Percentiles rank a stretch among this genome's conserved stretches.
Conservation (phyloP, 1,140 invertebrate genomes). For the Diorhabda carinulata region DNA sequence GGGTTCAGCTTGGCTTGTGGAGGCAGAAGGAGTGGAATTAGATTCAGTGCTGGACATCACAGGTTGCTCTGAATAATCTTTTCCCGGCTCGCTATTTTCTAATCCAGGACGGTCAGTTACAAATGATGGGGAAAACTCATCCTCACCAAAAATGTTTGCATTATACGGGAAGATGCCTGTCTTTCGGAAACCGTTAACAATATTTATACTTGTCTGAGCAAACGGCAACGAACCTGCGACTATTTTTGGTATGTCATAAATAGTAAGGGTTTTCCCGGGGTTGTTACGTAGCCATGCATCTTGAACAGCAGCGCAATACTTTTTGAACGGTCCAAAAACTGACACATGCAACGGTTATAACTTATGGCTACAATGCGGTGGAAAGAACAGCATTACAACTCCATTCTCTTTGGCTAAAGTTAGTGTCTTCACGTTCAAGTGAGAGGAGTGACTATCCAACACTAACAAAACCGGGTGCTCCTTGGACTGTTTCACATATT, state of each 20-base stretch:
- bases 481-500: slow-evolving; percentile 18
- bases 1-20: slow-evolving; percentile 33
- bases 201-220: slow-evolving; percentile 13
- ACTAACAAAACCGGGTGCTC: slow-evolving; percentile 25
- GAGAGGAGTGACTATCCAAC: slow-evolving; percentile 41
- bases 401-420: slow-evolving; percentile 26
- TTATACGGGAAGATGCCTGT: background rate
- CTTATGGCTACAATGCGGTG: slow-evolving; percentile 30
- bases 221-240: slow-evolving; percentile 1
- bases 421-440: slow-evolving; percentile 26
- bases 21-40: slow-evolving; percentile 5
- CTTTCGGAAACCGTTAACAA: background rate
- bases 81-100: slow-evolving; percentile 19
- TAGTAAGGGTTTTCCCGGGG: slow-evolving; percentile 49
- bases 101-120: slow-evolving; percentile 30
- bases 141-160: slow-evolving; percentile 28
- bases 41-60: slow-evolving; percentile 9
- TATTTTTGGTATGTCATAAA: slow-evolving; percentile 48
- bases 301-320: slow-evolving; percentile 36
- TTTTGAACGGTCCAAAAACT: slow-evolving; percentile 42
- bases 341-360: slow-evolving; percentile 46
- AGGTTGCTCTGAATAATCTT: slow-evolving; percentile 19
- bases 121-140: slow-evolving; percentile 34
- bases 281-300: slow-evolving; percentile 49
- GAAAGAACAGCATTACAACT: slow-evolving; percentile 26